Evolutionary conservation across 2,888 invertebrate genomes (phyloP), one percentile per base, ranked within the genome.

Genomic region (Chirona hameri): DNA sequence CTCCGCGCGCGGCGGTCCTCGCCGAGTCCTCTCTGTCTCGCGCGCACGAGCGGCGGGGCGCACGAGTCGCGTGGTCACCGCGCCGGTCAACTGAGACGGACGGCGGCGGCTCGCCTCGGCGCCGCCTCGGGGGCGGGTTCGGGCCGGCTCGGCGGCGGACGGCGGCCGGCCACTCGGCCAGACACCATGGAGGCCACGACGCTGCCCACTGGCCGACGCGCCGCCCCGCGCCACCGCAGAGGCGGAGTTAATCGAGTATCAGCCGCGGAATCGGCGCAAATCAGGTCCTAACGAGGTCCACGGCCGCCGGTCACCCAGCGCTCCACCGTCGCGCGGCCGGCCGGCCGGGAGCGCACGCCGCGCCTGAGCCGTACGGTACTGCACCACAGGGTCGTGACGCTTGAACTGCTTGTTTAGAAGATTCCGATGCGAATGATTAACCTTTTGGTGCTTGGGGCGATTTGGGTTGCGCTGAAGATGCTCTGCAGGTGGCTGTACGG

Each of bases 201-300:
- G 52, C 52, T 52, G 52, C 52, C 52, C 15, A 52, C 72, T 69
- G 72, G 72, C 31, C 18, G 18, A 12, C 15, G 29, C 31, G 31
- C 15, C 31, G 72, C 27, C 72, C 14, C 18, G 29, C 27, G 29
- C 29, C 18, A 14, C 27, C 18, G 18, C 72, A 27, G 31, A 72
- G 72, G 72, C 72, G 72, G 72, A 31, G 72, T 72, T 72, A 72
- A 72, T 29, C 72, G 72, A 31, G 29, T 72, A 72, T 72, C 72
- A 27, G 72, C 18, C 15, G 72, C 29, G 29, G 31, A 72, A 72
- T 72, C 72, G 29, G 72, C 31, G 72, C 72, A 29, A 31, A 72
- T 72, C 72, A 72, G 72, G 72, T 29, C 27, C 15, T 29, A 31
- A 72, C 29, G 72, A 72, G 31, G 31, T 3, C 31, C 31, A 29